Base-by-base conservation (phyloP, 2,888 invertebrate genomes). In the Acrobeloides nanus region DNA sequence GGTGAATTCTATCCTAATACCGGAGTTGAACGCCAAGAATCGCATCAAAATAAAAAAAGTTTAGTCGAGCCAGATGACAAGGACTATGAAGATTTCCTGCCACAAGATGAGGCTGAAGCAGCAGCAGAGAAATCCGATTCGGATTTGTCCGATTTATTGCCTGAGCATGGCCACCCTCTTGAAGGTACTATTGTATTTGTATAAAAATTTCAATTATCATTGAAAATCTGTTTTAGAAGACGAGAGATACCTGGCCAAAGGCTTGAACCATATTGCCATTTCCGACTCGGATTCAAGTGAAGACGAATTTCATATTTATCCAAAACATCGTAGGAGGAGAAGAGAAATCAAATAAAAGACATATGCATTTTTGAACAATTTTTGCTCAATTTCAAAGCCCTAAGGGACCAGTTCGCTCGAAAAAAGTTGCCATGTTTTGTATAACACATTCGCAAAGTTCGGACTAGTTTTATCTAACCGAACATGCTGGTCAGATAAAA, bases 151-250 rank as follows among this genome's bases (percentile, higher is more conserved):
- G 35, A 35, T n/a, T 17, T 17, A 17, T 35, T 35, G 35, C 17
- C 17, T 35, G 7, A 7, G 17, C 35, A 35, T 35, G 7, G 15
- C 20, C 10, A 17, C 35, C 17, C 18, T 7, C 20, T 35, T 8
- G 8, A 35, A 29, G n/a, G n/a, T 29, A 15, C 10, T 10, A 15
- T 10, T 29, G 10, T 29, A 15, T 29, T 29, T 12, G 17, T 35
- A 10, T 35, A 15, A 8, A 35, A 35, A 15, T 17, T 42, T 17
- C n/a, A n/a, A n/a, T n/a, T n/a, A n/a, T n/a, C n/a, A n/a, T n/a
- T n/a, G n/a, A n/a, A n/a, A n/a, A 15, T n/a, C n/a, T 2, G 15
- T 20, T 63, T 53, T 50, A 68, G 68, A 69, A 35, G 69, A 68
- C 15, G 57, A 59, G 25, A 38, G 52, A 17, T 45, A 51, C 26